Conservation (phyloP, 2,113 vertebrate species). For the Lagopus muta region DNA sequence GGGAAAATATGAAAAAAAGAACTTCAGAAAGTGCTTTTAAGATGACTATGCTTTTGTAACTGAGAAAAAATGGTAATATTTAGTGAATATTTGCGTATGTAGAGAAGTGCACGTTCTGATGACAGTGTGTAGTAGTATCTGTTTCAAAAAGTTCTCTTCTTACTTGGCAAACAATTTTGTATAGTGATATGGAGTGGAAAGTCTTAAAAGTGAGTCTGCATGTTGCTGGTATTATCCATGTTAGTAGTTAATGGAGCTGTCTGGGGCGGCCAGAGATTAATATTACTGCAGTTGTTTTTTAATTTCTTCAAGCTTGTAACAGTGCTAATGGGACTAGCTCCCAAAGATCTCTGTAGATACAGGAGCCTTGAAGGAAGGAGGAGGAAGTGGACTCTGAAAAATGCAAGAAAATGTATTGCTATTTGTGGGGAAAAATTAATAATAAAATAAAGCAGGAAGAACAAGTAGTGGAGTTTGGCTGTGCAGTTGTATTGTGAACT, state of each 20-base stretch:
- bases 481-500: neutral
- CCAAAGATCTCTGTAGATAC: neutral
- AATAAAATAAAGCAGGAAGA: neutral
- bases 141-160: neutral
- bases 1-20: neutral
- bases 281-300: neutral
- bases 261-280: neutral
- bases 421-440: neutral
- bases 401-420: neutral
- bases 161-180: neutral
- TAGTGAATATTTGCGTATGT: neutral
- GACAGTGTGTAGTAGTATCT: neutral
- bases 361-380: neutral
- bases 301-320: neutral
- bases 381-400: neutral
- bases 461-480: neutral
- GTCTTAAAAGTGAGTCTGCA: neutral
- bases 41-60: neutral
- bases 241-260: neutral
- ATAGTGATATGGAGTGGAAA: neutral
- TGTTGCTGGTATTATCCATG: neutral
- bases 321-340: neutral
- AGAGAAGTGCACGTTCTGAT: neutral
- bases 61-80: neutral
- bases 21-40: neutral